Percentiles rank a stretch among this genome's conserved stretches.
phyloP scores from a whole-genome alignment of 2,113 vertebrate genomes.

The Anhinga anhinga region DNA sequence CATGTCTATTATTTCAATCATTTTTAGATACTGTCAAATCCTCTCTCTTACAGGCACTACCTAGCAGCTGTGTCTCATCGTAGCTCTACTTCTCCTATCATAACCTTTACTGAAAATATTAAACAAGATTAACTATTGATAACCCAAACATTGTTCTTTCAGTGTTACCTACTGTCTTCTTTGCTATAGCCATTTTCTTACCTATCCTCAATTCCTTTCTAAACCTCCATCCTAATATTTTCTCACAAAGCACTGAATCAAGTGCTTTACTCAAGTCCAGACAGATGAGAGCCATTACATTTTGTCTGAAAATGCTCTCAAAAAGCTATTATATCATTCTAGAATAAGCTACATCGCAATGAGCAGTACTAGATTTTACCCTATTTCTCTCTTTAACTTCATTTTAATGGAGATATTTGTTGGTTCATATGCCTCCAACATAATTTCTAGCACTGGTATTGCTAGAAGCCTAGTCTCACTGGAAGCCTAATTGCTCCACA shows the following conservation, averaged over 20 bases:
- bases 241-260: background rate
- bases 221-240: background rate
- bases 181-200: background rate
- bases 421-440: background rate
- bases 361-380: background rate
- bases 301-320: background rate
- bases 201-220: background rate
- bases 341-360: background rate
- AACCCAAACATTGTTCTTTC: background rate
- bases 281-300: background rate
- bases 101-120: background rate
- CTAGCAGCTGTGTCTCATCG: background rate
- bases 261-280: background rate
- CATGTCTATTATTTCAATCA: background rate
- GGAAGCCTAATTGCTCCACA: background rate
- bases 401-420: background rate
- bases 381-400: background rate
- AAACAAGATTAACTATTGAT: background rate
- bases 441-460: background rate
- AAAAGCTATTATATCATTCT: background rate
- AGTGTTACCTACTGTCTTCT: background rate
- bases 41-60: background rate
- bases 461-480: background rate
- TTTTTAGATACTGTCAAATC: background rate
- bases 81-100: background rate